A percentile compares a stretch with the other conserved stretches of the same genome.
Conservation (phyloP, 2,888 invertebrate genomes). For the Kryphioiulus occultus region DNA sequence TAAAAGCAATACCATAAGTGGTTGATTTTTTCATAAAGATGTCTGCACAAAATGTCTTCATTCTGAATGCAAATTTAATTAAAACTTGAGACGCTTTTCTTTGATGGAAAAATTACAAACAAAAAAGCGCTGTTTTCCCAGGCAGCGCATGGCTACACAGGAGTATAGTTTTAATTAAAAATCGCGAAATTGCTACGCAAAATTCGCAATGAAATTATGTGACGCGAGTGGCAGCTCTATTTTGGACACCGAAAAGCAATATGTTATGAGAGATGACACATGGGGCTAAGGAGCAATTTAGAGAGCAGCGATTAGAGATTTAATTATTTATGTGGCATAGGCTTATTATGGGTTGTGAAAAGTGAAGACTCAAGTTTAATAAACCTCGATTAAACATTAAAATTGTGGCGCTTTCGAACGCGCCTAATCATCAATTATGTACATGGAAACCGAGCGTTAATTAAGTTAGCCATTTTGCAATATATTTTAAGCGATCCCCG, state of each 20-base stretch:
- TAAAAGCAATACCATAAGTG: not conserved
- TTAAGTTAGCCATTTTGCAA: conserved; percentile 22
- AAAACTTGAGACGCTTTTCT: not conserved
- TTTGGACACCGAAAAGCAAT: not conserved
- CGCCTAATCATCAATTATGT: not conserved
- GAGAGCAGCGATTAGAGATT: conserved; percentile 36
- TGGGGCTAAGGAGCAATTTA: conserved; percentile 32
- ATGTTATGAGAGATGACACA: conserved; percentile 18
- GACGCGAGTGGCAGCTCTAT: not conserved
- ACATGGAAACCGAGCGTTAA: not conserved
- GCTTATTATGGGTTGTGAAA: not conserved
- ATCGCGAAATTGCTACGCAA: not conserved
- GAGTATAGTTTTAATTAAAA: conserved; percentile 18
- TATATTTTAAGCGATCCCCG: not conserved
- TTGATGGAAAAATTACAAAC: not conserved
- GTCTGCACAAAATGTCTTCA: not conserved
- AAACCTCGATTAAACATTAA: conserved; percentile 5
- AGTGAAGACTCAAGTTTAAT: not conserved
- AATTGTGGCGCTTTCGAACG: not conserved
- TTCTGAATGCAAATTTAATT: conserved; percentile 36
- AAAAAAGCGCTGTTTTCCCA: not conserved
- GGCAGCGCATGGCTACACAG: not conserved
- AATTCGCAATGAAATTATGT: conserved; percentile 22
- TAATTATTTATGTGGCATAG: not conserved
- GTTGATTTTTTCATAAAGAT: not conserved